Conservation (phyloP, 2,797 vertebrate genomes). For the Sphaeramia orbicularis region DNA sequence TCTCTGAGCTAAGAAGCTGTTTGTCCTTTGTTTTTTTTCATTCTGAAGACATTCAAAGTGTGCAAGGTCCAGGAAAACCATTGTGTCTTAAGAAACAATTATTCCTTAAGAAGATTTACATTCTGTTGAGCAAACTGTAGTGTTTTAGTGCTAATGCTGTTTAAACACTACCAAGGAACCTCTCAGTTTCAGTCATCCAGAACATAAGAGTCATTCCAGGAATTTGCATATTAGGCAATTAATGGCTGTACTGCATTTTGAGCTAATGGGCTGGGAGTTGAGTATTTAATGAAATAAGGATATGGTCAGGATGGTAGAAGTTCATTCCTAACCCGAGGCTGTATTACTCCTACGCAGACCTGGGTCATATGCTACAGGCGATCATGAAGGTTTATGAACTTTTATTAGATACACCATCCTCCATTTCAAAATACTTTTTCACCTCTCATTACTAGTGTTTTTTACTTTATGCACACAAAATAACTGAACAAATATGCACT, state of each 20-base stretch:
- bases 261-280: constrained; percentile 20
- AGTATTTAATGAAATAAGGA: constrained; percentile 7
- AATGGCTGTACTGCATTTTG: background rate
- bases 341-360: constrained; percentile 6
- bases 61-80: constrained; percentile 1
- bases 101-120: background rate
- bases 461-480: constrained; percentile 1
- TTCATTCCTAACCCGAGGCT: constrained; percentile 6
- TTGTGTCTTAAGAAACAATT: constrained; percentile 12
- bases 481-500: constrained; percentile 7
- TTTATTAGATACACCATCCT: constrained; percentile 12
- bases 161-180: too few species aligned
- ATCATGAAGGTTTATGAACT: constrained; percentile 11
- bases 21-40: constrained; percentile 27
- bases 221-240: constrained; percentile 8
- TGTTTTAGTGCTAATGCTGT: too few species aligned
- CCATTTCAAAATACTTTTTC: constrained; percentile 12
- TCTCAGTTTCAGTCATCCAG: background rate
- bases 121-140: constrained; percentile 17
- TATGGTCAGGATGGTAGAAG: background rate
- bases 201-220: background rate
- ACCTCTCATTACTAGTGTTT: background rate
- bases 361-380: constrained; percentile 10
- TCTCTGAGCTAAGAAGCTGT: constrained; percentile 41
- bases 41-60: constrained; percentile 18